phyloP scores from a whole-genome alignment of 2,797 vertebrate genomes.

The Setipinna tenuifilis region DNA sequence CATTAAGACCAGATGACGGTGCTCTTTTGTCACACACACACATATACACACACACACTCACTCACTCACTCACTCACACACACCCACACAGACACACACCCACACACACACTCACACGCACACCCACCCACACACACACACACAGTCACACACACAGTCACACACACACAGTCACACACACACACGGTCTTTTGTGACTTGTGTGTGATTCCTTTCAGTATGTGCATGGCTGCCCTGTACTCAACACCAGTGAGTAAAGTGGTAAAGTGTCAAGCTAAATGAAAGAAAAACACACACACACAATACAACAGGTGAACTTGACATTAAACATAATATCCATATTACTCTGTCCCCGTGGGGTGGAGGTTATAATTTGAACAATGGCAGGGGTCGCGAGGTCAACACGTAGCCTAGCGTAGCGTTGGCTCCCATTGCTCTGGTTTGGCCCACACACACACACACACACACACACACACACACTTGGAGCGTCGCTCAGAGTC shows the following conservation, averaged over 20 bases:
- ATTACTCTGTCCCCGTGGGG: constrained; percentile 48
- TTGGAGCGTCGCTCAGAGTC: background rate
- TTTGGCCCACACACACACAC: constrained; percentile 13
- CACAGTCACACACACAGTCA: too few relatives aligned
- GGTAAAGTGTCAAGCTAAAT: background rate
- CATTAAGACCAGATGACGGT: too few relatives aligned
- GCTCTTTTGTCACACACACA: too few relatives aligned
- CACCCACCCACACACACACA: too few relatives aligned
- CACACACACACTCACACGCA: too few relatives aligned
- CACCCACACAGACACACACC: too few relatives aligned
- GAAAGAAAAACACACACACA: too few relatives aligned
- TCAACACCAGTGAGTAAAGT: background rate
- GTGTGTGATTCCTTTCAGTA: constrained; percentile 35
- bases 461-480: constrained; percentile 7
- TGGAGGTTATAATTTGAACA: constrained; percentile 41
- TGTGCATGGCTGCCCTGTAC: background rate
- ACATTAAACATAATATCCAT: background rate
- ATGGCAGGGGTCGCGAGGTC: constrained; percentile 10
- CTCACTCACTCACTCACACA: too few relatives aligned
- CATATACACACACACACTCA: too few relatives aligned
- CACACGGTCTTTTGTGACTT: too few relatives aligned
- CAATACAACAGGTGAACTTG: background rate
- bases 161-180: constrained; percentile 42
- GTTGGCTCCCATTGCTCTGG: constrained; percentile 38
- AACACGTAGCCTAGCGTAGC: constrained; percentile 33